phyloP scores from a whole-genome alignment of 2,113 vertebrate genomes.

The Tricholaema leucomelas region DNA sequence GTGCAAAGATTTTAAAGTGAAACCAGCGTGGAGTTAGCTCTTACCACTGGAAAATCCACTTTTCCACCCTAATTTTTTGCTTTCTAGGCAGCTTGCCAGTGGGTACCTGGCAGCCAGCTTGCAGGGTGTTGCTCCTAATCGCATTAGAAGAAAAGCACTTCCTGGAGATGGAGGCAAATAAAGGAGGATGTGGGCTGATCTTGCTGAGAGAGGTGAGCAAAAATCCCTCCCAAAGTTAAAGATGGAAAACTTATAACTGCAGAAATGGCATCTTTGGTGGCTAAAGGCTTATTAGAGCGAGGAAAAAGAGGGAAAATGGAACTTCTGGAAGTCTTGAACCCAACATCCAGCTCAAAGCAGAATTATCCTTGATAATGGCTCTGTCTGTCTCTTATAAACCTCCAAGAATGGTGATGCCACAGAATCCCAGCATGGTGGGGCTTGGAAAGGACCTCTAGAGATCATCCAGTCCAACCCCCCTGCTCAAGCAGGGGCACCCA shows the following conservation, averaged over 20 bases:
- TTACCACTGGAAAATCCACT: conserved; percentile 34
- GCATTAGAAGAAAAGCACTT: not conserved
- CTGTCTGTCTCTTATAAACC: not conserved
- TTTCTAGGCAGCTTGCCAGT: conserved; percentile 27
- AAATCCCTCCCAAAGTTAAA: not conserved
- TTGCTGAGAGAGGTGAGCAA: not conserved
- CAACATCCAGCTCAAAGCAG: not conserved
- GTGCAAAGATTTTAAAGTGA: not conserved
- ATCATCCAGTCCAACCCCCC: too few relatives aligned
- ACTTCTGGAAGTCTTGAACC: not conserved
- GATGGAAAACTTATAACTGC: not conserved
- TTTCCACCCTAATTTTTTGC: conserved; percentile 37
- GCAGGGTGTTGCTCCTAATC: not conserved
- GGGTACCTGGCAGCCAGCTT: not conserved
- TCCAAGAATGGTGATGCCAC: not conserved
- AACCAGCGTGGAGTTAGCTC: not conserved
- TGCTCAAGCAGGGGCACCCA: too few relatives aligned
- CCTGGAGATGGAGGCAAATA: not conserved
- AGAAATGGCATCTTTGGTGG: not conserved
- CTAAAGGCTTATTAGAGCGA: not conserved
- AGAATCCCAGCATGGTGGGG: too few relatives aligned
- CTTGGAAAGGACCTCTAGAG: too few relatives aligned
- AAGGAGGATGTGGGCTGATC: not conserved
- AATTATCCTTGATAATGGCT: not conserved
- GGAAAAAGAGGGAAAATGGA: not conserved